phyloP scores from a whole-genome alignment of 1,140 invertebrate genomes.

The Pseudomyrmex gracilis region DNA sequence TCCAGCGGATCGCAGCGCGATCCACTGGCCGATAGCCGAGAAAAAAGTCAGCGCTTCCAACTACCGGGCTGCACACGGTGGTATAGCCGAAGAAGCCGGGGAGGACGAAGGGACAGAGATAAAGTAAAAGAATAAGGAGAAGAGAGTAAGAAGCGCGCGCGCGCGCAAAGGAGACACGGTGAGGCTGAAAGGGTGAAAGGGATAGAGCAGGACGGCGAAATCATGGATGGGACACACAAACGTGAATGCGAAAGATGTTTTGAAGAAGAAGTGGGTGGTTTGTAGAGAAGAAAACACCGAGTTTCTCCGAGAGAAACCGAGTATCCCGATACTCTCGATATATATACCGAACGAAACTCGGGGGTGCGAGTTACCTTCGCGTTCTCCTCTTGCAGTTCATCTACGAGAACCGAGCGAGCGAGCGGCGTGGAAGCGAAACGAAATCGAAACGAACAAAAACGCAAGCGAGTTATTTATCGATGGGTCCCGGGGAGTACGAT shows the following conservation, averaged over 20 bases:
- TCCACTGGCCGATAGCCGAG: conserved; percentile 82
- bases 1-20: conserved; percentile 81
- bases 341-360: neutral
- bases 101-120: conserved; percentile 53
- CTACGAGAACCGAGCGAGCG: neutral
- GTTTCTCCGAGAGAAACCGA: conserved; percentile 7
- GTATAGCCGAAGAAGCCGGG: conserved; percentile 33
- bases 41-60: conserved; percentile 80
- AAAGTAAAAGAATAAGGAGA: conserved; percentile 38
- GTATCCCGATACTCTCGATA: neutral
- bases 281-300: conserved; percentile 31
- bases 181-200: conserved; percentile 29
- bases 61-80: conserved; percentile 78
- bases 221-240: neutral
- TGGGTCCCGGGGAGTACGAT: conserved; percentile 66
- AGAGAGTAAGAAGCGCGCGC: neutral
- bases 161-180: conserved; percentile 23
- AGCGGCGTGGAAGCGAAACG: conserved; percentile 1
- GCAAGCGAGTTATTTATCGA: conserved; percentile 80
- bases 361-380: conserved; percentile 23
- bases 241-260: neutral
- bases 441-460: conserved; percentile 73
- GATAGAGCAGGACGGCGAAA: neutral
- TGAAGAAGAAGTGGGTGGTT: conserved; percentile 8
- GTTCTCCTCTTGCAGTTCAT: neutral